Evolutionary conservation across 2,888 invertebrate species (phyloP).

Genomic region (Yponomeuta malinellus): DNA sequence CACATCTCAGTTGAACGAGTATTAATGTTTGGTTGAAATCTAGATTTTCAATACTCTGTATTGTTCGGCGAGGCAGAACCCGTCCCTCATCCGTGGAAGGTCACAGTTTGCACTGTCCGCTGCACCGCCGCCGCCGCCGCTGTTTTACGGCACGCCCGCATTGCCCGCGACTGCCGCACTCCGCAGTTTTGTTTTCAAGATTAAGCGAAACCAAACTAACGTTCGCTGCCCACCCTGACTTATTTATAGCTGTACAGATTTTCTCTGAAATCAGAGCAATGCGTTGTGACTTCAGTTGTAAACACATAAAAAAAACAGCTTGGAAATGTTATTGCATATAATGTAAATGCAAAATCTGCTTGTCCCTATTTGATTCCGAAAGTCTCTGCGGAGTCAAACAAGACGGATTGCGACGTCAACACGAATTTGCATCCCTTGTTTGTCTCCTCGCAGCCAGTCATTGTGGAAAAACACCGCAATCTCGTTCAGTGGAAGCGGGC

Average conservation of each 20-base stretch:
- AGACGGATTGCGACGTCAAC: conserved; percentile 75
- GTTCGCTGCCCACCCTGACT: conserved; percentile 16
- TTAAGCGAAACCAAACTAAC: conserved; percentile 58
- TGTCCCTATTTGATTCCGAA: conserved; percentile 62
- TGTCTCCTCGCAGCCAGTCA: conserved; percentile 59
- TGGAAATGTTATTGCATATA: neutral
- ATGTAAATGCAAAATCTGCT: conserved; percentile 39
- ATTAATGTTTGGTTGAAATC: neutral
- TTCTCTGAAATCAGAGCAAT: conserved; percentile 13
- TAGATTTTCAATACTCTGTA: conserved; percentile 26
- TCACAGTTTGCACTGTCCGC: conserved; percentile 56
- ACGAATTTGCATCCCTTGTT: conserved; percentile 76
- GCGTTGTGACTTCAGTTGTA: neutral
- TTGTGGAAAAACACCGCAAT: conserved; percentile 71
- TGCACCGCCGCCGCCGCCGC: conserved; percentile 28
- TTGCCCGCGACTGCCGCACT: conserved; percentile 31
- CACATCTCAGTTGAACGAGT: too few species aligned
- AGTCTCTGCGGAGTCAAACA: conserved; percentile 71
- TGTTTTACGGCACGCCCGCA: conserved; percentile 54
- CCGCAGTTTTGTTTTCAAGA: conserved; percentile 62
- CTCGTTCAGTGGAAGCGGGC: conserved; percentile 68
- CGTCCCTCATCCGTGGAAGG: conserved; percentile 55
- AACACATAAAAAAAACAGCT: too few species aligned
- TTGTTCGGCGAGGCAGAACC: conserved; percentile 37
- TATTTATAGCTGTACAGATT: conserved; percentile 17